Percentiles rank a stretch among this genome's conserved stretches.
Conservation (phyloP, 1,140 invertebrate genomes). For the Drosophila micromelanica region DNA sequence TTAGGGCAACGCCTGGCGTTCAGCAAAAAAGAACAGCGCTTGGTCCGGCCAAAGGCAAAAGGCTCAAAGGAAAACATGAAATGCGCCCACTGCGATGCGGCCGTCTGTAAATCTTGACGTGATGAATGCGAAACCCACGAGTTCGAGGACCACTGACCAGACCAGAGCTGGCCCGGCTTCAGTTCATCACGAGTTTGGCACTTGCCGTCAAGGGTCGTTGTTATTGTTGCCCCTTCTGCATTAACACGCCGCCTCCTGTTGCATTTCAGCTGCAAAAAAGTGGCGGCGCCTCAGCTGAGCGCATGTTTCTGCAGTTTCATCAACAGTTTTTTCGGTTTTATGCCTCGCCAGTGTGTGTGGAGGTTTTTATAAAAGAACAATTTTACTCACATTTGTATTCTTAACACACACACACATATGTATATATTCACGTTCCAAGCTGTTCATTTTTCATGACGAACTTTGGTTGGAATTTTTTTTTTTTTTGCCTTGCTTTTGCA, state of each 20-base stretch:
- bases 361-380: slow-evolving; percentile 31
- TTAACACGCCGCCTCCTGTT: slow-evolving; percentile 70
- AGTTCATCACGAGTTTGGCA: slow-evolving; percentile 64
- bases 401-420: slow-evolving; percentile 21
- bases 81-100: slow-evolving; percentile 20
- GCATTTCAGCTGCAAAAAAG: slow-evolving; percentile 62
- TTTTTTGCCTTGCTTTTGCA: slow-evolving; percentile 15
- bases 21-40: slow-evolving; percentile 21
- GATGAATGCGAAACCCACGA: slow-evolving; percentile 31
- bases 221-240: slow-evolving; percentile 49
- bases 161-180: slow-evolving; percentile 5
- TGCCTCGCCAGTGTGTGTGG: slow-evolving; percentile 31
- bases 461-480: slow-evolving; percentile 41
- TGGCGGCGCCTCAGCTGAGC: slow-evolving; percentile 7
- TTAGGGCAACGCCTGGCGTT: slow-evolving; percentile 59
- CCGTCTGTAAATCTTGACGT: slow-evolving; percentile 35
- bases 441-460: slow-evolving; percentile 60
- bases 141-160: slow-evolving; percentile 28
- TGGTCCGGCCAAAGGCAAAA: slow-evolving; percentile 41
- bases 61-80: slow-evolving; percentile 65
- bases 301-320: slow-evolving; percentile 24
- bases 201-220: slow-evolving; percentile 47
- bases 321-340: slow-evolving; percentile 49
- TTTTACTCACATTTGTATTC: slow-evolving; percentile 42
- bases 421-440: slow-evolving; percentile 22